Evolutionary conservation across 2,113 vertebrate species (phyloP).

Genomic region (Chaetops frenatus): DNA sequence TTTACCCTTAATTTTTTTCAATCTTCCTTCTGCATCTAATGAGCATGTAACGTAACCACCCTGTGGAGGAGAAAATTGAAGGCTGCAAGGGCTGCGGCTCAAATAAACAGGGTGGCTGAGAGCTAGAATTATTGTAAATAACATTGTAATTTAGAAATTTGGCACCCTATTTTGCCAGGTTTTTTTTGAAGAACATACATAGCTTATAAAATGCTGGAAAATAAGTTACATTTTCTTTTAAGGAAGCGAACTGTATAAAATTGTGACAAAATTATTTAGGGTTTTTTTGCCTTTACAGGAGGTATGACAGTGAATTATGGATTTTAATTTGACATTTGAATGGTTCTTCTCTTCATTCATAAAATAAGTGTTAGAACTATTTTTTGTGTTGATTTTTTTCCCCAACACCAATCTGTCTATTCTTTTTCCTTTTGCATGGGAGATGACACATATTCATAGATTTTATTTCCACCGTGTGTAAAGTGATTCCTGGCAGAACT

Average conservation of each 20-base stretch:
- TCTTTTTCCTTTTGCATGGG: background rate
- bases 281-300: background rate
- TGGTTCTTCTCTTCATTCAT: background rate
- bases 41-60: background rate
- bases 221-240: background rate
- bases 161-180: background rate
- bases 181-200: background rate
- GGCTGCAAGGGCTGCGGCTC: background rate
- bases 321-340: background rate
- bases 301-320: background rate
- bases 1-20: background rate
- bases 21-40: constrained; percentile 1
- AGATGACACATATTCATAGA: background rate
- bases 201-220: background rate
- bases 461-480: background rate
- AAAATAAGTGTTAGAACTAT: background rate
- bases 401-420: background rate
- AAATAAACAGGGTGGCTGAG: constrained; percentile 11
- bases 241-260: background rate
- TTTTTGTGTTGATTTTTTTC: background rate
- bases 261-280: background rate
- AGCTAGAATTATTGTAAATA: constrained; percentile 39
- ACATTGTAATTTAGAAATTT: constrained; percentile 7
- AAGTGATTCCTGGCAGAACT: background rate
- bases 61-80: constrained; percentile 43